These are phyloP conservation scores for Antedon bifida DNA, from an alignment of 35 echinoderm and acorn worm genomes.

Conservation along the genomic window DNA sequence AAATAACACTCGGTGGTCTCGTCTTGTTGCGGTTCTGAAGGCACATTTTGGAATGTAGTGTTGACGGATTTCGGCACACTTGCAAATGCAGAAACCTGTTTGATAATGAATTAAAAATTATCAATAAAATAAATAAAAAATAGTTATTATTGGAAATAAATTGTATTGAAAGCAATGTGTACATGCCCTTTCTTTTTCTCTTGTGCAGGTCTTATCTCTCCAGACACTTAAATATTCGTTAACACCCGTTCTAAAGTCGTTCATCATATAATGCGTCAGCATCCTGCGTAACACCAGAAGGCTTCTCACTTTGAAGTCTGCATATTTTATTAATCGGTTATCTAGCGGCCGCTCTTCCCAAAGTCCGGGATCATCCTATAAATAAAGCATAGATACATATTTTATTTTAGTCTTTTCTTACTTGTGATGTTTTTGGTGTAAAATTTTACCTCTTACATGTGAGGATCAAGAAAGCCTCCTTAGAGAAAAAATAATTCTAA, in stretches of 20 bases:
- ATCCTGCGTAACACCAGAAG: not conserved
- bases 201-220: not conserved
- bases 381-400: not conserved
- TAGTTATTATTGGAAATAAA: too few relatives aligned
- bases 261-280: not conserved
- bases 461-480: too few relatives aligned
- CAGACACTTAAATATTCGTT: not conserved
- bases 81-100: not conserved
- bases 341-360: not conserved
- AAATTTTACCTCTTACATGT: too few relatives aligned
- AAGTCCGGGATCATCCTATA: not conserved
- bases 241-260: not conserved
- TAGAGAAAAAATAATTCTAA: too few relatives aligned
- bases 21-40: not conserved
- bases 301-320: not conserved
- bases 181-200: not conserved
- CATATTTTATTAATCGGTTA: not conserved
- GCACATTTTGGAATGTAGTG: not conserved
- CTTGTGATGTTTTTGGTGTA: too few relatives aligned
- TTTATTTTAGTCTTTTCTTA: too few relatives aligned
- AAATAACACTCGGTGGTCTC: not conserved
- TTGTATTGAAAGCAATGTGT: not conserved
- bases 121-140: too few relatives aligned
- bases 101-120: too few relatives aligned
- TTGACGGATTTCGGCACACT: not conserved